Evolutionary conservation across 2,888 invertebrate genomes (phyloP).

Genomic region (Pemphredon lugubris): DNA sequence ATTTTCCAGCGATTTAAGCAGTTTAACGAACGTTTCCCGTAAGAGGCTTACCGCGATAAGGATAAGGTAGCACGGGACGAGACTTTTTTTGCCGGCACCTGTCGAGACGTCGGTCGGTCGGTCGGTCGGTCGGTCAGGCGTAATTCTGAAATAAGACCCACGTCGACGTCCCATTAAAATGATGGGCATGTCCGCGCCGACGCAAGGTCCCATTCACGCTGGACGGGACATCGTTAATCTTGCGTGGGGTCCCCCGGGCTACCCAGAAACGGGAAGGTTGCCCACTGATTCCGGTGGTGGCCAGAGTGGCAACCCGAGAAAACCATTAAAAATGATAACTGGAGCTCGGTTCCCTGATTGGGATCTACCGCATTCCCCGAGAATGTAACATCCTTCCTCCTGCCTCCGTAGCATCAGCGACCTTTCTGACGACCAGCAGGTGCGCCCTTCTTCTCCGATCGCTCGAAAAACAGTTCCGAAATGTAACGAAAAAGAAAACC

Average conservation of each 20-base stretch:
- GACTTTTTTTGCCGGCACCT: constrained; percentile 49
- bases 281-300: constrained; percentile 45
- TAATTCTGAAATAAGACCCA: constrained; percentile 59
- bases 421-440: constrained; percentile 15
- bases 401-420: background rate
- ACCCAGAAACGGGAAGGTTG: constrained; percentile 36
- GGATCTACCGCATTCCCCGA: constrained; percentile 63
- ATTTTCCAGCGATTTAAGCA: constrained; percentile 25
- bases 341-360: constrained; percentile 50
- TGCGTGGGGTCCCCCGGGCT: constrained; percentile 40
- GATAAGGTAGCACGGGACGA: constrained; percentile 18
- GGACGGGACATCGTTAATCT: constrained; percentile 59
- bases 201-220: constrained; percentile 39
- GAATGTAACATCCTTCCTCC: constrained; percentile 50
- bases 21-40: constrained; percentile 27
- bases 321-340: constrained; percentile 68
- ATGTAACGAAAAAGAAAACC: no score
- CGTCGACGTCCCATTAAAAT: constrained; percentile 61
- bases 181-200: constrained; percentile 53
- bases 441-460: constrained; percentile 7
- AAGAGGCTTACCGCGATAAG: constrained; percentile 56
- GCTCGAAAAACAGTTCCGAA: no score
- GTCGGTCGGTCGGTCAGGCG: constrained; percentile 37
- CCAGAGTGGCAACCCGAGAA: constrained; percentile 41
- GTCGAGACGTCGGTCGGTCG: constrained; percentile 33